Conservation (phyloP, 1,140 invertebrate genomes). For the Hypsibius dujardini region DNA sequence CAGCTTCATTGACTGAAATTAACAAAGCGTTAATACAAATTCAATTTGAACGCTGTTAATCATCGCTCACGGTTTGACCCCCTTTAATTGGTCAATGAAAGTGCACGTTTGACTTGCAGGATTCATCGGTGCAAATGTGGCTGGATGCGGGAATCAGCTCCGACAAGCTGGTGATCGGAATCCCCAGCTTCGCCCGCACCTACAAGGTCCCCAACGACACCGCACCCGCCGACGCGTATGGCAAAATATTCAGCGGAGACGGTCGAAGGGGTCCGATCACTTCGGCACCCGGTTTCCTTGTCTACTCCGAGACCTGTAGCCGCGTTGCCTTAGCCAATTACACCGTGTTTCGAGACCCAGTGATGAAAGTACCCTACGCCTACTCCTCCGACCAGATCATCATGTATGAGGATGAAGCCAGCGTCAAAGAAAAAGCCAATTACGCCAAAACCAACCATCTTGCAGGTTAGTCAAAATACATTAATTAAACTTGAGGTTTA, state of each 20-base stretch:
- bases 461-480: no score
- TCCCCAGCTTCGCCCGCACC: conserved; percentile 6
- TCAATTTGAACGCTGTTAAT: no score
- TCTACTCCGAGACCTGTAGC: neutral
- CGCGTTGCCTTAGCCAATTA: neutral
- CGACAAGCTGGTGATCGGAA: neutral
- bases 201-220: neutral
- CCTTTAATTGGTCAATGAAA: no score
- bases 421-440: neutral
- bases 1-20: no score
- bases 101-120: no score
- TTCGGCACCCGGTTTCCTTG: neutral
- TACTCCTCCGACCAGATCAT: neutral
- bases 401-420: conserved; percentile 1
- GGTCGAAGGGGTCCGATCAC: neutral
- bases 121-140: neutral
- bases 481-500: no score
- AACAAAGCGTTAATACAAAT: no score
- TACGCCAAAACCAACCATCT: neutral
- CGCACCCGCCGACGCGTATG: neutral
- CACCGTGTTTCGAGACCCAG: neutral
- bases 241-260: neutral
- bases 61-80: no score
- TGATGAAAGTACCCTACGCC: conserved; percentile 4
- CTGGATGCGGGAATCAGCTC: neutral